A percentile compares a stretch with the other conserved stretches of the same genome.
Conservation (phyloP, 1,140 invertebrate genomes). For the Drosophila yakuba region DNA sequence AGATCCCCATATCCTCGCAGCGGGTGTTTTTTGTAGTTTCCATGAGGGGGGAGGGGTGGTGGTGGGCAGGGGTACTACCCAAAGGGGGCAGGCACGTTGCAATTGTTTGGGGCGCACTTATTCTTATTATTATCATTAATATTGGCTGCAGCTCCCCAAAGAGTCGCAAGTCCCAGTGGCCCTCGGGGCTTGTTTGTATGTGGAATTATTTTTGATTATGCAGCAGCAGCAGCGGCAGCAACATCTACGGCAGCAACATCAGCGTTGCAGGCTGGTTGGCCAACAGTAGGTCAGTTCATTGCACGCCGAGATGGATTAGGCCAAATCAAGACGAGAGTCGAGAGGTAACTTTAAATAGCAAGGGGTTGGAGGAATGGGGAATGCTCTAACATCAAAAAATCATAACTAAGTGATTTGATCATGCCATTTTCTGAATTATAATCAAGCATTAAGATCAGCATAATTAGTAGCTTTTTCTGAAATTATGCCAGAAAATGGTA, state of each 20-base stretch:
- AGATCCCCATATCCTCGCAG: slow-evolving; percentile 56
- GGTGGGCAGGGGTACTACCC: neutral
- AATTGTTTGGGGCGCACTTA: slow-evolving; percentile 79
- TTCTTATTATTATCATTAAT: slow-evolving; percentile 84
- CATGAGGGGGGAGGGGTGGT: neutral
- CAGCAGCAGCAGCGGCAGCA: slow-evolving; percentile 43
- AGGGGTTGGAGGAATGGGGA: neutral
- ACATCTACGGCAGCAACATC: slow-evolving; percentile 9
- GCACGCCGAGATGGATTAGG: slow-evolving; percentile 72
- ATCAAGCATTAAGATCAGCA: neutral
- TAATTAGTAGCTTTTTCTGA: no score
- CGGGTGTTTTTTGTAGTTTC: slow-evolving; percentile 12
- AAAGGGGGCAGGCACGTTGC: slow-evolving; percentile 48
- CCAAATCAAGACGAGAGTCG: slow-evolving; percentile 34
- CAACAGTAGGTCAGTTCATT: slow-evolving; percentile 79
- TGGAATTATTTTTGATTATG: slow-evolving; percentile 83
- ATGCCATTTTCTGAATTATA: no score
- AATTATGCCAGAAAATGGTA: no score
- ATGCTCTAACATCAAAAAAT: slow-evolving; percentile 39
- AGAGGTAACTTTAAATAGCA: neutral
- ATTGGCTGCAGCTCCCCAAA: slow-evolving; percentile 63
- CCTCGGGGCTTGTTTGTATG: slow-evolving; percentile 82
- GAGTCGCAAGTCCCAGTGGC: slow-evolving; percentile 31
- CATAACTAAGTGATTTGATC: no score
- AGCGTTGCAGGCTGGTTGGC: slow-evolving; percentile 37